Base-by-base conservation (phyloP, 2,113 vertebrate species). In the Tringa solitaria region DNA sequence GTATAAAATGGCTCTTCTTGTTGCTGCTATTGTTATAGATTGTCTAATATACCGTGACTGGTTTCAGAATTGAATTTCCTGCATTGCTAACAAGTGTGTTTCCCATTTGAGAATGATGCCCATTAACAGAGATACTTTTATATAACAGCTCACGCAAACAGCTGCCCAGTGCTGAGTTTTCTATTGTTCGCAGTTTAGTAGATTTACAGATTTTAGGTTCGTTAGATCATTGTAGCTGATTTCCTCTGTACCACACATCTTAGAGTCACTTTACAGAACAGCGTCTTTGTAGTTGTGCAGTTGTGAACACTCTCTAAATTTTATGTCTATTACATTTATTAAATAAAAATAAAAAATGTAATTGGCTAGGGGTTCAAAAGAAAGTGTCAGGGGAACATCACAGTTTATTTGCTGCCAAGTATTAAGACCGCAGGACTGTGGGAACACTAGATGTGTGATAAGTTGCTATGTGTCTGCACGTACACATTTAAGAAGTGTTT, bases 41-140 rank as follows among this genome's bases (percentile, higher is more conserved):
- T 27, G 10, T 95, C 46, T 92, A 85, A 73, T 74, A 86, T 50
- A 50, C 70, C 30, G 17, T 96, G 96, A 96, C 48, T 84, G 21
- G 59, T 77, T 92, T 97, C 81, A 84, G 94, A 96, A 97, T 89
- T 76, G 90, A 82, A 87, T 97, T 95, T 95, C 35, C 89, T 96
- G 93, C 89, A 32, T 91, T 95, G 35, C 59, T 90, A 90, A 95
- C 61, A 91, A 89, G 57, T 9, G 23, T 50, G 45, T 53, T 90
- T 87, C 35, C 53, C 65, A 30, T 84, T 87, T 76, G 41, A 67
- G 73, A 95, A 87, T 39, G 72, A 81, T 43, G 43, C n/a, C 61
- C 77, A 73, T 87, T 89, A 89, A n/a, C 56, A 87, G 51, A 43
- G 27, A 50, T n/a, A 46, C 24, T 86, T 93, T 54, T 27, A 24